A percentile compares a stretch with the other conserved stretches of the same genome.
Evolutionary conservation across 2,888 invertebrate genomes (phyloP).

Genomic region (Syritta pipiens): DNA sequence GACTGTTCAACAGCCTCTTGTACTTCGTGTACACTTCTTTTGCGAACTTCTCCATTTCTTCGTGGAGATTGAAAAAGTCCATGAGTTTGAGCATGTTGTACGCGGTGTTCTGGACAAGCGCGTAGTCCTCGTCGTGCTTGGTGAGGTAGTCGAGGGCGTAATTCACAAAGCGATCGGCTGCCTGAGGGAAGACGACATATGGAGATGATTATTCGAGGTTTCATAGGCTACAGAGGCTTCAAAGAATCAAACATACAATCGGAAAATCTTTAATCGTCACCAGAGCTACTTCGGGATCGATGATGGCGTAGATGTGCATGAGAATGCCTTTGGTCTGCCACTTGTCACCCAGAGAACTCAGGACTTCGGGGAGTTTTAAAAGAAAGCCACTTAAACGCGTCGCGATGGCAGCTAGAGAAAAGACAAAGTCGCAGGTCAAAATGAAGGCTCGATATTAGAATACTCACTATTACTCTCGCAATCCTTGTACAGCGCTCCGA

Average conservation of each 20-base stretch:
- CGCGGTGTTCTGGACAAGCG: conserved; percentile 23
- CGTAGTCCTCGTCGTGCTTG: conserved; percentile 3
- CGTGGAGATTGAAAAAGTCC: conserved; percentile 41
- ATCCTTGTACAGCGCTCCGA: conserved; percentile 27
- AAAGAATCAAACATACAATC: conserved; percentile 40
- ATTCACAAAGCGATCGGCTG: conserved; percentile 26
- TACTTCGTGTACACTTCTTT: not conserved
- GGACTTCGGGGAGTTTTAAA: not conserved
- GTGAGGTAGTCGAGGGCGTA: conserved; percentile 22
- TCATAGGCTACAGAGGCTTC: not conserved
- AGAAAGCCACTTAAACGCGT: conserved; percentile 36
- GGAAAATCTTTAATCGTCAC: conserved; percentile 41
- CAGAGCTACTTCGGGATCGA: conserved; percentile 12
- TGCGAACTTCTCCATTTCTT: conserved; percentile 41
- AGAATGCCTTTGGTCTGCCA: conserved; percentile 54
- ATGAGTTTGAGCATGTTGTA: conserved; percentile 38
- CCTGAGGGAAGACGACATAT: conserved; percentile 3
- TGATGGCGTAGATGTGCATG: conserved; percentile 24
- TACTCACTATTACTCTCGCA: conserved; percentile 28
- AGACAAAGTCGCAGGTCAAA: not conserved
- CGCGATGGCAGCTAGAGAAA: conserved; percentile 20
- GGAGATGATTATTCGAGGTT: not conserved
- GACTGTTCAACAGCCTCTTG: not conserved
- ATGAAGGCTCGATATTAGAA: not conserved
- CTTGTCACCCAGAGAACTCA: conserved; percentile 29